Evolutionary conservation across 1,140 invertebrate species (phyloP), one percentile per base, ranked within the genome.

Genomic region (Drosophila yakuba): DNA sequence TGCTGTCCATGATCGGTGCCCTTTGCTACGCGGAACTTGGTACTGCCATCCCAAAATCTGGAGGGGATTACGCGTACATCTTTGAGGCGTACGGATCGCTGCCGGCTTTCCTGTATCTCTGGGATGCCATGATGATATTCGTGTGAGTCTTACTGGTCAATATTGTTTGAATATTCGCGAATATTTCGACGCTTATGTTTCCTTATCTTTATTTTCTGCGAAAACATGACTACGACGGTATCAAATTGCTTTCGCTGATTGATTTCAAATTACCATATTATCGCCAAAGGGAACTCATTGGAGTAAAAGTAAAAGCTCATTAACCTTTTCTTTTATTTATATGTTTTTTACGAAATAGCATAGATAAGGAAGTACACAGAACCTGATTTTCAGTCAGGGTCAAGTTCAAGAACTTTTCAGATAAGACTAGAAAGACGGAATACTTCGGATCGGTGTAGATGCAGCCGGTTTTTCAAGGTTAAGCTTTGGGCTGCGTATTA

Each of bases 1-100:
- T 97, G 4, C 92, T 98, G 17, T 97, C 97, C 0, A 96, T 98
- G 84, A 94, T 98, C 48, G 98, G 98, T 10, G 97, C 98, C 0
- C 91, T 99, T 10, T 99, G 98, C 86, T 99, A 99, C 93, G 98
- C 98, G 3, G 98, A 99, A 94, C 93, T 99, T 28, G 98, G 98
- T 92, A 95, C 95, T 56, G 93, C 93, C 4, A 95, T 95, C 81
- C 95, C 97, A 2, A 96, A 97, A 86, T 98, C 97, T 57, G 98
- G 98, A 1, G 98, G 97, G 6, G 98, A 98, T 93, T 98, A 98
- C 92, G 97, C 97, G 7, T 99, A 98, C 82, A 97, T 98, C 73
- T 94, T 95, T 83, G 96, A 97, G 91, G 96, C 98, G 0, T 99
- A 97, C 92, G 98, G 98, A n/a, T 95, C 97, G 15, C 92, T 99